Evolutionary conservation across 1,140 invertebrate genomes (phyloP).

Genomic region (Lepidurus couesii): DNA sequence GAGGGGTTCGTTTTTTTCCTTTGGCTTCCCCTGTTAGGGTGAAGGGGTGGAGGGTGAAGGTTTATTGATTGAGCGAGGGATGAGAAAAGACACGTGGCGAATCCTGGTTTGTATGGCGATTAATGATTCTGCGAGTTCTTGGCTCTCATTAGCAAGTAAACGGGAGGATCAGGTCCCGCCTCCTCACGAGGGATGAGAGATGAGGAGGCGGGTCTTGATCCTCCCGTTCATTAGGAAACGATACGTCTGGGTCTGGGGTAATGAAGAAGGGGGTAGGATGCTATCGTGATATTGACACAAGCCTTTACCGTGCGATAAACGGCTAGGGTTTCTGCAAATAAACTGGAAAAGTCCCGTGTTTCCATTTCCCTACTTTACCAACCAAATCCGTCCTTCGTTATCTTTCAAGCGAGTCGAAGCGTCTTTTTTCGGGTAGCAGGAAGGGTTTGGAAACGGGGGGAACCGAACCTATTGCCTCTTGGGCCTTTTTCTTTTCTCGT

Average conservation of each 20-base stretch:
- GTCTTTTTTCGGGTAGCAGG: too few relatives aligned
- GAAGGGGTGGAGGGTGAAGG: not conserved
- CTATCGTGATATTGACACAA: not conserved
- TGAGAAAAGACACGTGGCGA: not conserved
- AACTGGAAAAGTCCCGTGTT: too few relatives aligned
- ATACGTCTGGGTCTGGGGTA: not conserved
- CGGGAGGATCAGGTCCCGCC: not conserved
- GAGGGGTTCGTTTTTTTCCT: not conserved
- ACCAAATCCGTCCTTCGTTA: too few relatives aligned
- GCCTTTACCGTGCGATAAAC: not conserved
- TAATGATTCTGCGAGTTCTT: not conserved
- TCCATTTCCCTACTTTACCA: too few relatives aligned
- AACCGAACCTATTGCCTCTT: not conserved
- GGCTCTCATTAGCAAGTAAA: not conserved
- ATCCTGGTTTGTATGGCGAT: not conserved
- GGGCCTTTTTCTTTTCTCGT: not conserved
- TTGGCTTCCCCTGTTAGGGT: not conserved
- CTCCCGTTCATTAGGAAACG: not conserved
- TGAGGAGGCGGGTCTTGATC: not conserved
- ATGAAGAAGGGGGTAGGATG: not conserved
- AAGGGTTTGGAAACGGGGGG: too few relatives aligned
- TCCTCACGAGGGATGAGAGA: not conserved
- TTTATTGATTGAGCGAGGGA: not conserved
- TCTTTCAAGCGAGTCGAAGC: too few relatives aligned
- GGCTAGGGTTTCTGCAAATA: too few relatives aligned